These are phyloP conservation scores for Strigops habroptila DNA, from an alignment of 2,113 vertebrate genomes.

Conservation along the genomic window DNA sequence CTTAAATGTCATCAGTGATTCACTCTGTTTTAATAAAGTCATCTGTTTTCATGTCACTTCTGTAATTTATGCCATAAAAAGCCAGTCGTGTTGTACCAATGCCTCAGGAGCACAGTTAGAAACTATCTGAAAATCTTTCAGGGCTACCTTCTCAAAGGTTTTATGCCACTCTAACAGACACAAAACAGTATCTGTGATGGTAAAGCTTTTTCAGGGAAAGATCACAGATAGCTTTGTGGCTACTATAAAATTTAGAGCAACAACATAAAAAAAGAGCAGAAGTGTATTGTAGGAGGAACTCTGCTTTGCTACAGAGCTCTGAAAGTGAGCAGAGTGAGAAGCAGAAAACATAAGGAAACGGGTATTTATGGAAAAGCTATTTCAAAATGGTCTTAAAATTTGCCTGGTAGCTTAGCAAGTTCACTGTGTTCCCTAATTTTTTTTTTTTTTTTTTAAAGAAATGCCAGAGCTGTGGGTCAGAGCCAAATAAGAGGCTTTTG, in stretches of 20 bases:
- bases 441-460: neutral
- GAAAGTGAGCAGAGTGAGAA: neutral
- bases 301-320: neutral
- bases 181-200: neutral
- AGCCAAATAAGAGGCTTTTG: neutral
- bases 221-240: neutral
- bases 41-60: constrained; percentile 58
- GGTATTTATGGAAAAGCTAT: neutral
- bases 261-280: neutral
- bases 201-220: neutral
- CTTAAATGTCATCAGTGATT: constrained; percentile 60
- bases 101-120: neutral
- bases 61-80: constrained; percentile 52
- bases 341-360: neutral
- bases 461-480: neutral
- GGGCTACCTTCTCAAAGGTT: neutral
- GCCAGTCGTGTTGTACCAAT: neutral
- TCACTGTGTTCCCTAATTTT: neutral
- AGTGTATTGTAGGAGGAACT: neutral
- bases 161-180: neutral
- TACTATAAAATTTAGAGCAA: neutral
- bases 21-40: constrained; percentile 69
- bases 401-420: neutral
- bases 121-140: neutral
- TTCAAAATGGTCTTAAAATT: neutral